Base-by-base conservation (phyloP, 2,797 vertebrate species). In the Sciurus carolinensis region DNA sequence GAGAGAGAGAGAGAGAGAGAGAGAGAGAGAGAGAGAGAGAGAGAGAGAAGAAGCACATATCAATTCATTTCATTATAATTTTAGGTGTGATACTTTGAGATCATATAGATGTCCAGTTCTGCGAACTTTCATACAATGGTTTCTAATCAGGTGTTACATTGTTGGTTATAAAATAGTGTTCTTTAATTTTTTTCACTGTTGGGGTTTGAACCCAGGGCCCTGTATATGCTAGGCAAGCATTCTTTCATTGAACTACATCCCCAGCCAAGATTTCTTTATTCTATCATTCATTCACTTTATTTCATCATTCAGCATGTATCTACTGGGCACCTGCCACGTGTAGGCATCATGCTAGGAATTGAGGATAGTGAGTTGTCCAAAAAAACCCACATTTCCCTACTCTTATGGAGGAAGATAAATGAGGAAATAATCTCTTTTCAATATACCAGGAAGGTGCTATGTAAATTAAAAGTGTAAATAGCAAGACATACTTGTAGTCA, bases 101-200 rank as follows among this genome's bases (percentile, higher is more conserved):
- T 95, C 17, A 84, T 47, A 3, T 36, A 92, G 92, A 30, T 92
- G 66, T 44, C n/a, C 28, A 95, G 13, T n/a, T 93, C 33, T 75
- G 72, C 9, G 69, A 93, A 80, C 57, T 96, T 84, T 87, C 72
- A 88, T 76, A 73, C 5, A 87, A 50, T 91, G 33, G 54, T 96
- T 89, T 83, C 50, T 87, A 95, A 66, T 67, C 79, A 95, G 79
- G 15, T 90, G 69, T 84, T 94, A 86, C 64, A 72, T 42, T 88
- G 26, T 11, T 93, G 44, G 62, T 17, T 93, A 93, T n/a, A 90
- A 93, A 94, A 91, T 75, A 67, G 18, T 62, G 59, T 26, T 62
- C 59, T 62, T 62, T 26, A 62, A 26, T 62, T 62, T 62, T 62
- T 59, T 59, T 59, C 57, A 59, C 22, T 77, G 87, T n/a, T 77